Evolutionary conservation across 2,797 vertebrate genomes (phyloP), one percentile per base, ranked within the genome.

Genomic region (Enteromius afrohamiltoni): DNA sequence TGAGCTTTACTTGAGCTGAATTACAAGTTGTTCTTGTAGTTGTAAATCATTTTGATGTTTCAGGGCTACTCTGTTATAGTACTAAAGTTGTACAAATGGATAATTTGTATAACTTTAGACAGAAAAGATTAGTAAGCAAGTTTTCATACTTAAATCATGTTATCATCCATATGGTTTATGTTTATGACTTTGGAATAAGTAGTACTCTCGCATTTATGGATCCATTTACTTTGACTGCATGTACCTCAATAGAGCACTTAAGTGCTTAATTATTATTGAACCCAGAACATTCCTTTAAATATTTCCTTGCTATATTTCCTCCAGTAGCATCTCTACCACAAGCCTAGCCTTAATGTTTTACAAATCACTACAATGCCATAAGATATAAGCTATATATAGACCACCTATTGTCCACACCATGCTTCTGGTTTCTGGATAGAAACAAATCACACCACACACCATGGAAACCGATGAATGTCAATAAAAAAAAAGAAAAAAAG

Each of bases 391-490:
- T 73, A 62, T 34, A 58, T 58, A 60, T 13, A 37, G 14, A 74
- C 31, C 40, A 45, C 53, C 23, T 21, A 58, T 80, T 7, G 53
- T 47, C 37, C 68, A 49, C 26, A 62, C 6, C n/a, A 77, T 81
- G 40, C 13, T 16, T 7, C 60, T 29, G 26, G 26, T 16, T 29
- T 29, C 55, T 11, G 19, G 51, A 47, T 37, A 60, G 17, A 81
- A 80, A 71, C 26, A 70, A 9, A 71, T 40, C 2, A n/a, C 19
- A 47, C 37, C 42, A 37, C 49, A 16, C 51, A 49, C 37, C 17
- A 73, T 42, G 21, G 23, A 73, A 65, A 53, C 1, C 5, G 53
- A 58, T 76, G 51, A 69, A 76, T 80, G 64, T 47, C 14, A 51
- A 37, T n/a, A 68, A 21, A 82, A 11, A 67, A 29, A 29, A 29